These are phyloP conservation scores for Drosophila sechellia DNA, from an alignment of 1,140 invertebrate genomes.

Conservation along the genomic window DNA sequence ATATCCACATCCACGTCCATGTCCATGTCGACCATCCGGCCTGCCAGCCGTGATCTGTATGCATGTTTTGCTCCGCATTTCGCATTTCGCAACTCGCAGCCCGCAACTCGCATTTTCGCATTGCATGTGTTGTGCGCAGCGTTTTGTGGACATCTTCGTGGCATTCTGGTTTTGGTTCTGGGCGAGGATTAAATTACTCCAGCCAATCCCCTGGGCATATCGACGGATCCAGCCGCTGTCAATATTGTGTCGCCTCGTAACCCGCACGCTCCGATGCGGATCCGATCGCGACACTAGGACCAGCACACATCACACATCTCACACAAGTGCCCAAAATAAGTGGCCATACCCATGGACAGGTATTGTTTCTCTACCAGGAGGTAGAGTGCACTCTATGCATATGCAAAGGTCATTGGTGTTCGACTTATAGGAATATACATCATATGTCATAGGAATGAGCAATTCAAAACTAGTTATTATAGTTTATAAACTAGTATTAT, in stretches of 20 bases:
- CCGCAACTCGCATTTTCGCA: slow-evolving; percentile 36
- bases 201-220: slow-evolving; percentile 74
- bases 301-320: too few relatives aligned
- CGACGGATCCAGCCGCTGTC: slow-evolving; percentile 75
- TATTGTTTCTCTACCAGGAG: background rate
- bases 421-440: too few relatives aligned
- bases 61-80: slow-evolving; percentile 49
- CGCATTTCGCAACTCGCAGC: slow-evolving; percentile 1
- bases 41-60: slow-evolving; percentile 59
- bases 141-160: slow-evolving; percentile 77
- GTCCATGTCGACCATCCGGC: slow-evolving; percentile 64
- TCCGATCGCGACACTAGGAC: slow-evolving; percentile 43
- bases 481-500: too few relatives aligned
- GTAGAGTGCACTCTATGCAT: background rate
- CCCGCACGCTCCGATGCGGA: slow-evolving; percentile 61
- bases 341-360: slow-evolving; percentile 11
- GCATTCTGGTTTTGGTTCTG: slow-evolving; percentile 80
- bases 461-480: too few relatives aligned
- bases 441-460: too few relatives aligned
- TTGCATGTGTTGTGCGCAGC: slow-evolving; percentile 62
- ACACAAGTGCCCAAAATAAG: slow-evolving; percentile 27
- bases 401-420: too few relatives aligned
- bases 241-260: slow-evolving; percentile 80
- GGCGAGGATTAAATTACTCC: slow-evolving; percentile 80
- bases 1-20: slow-evolving; percentile 34